Evolutionary conservation across 2,113 vertebrate species (phyloP), one percentile per base, ranked within the genome.

Genomic region (Oreochromis aureus): DNA sequence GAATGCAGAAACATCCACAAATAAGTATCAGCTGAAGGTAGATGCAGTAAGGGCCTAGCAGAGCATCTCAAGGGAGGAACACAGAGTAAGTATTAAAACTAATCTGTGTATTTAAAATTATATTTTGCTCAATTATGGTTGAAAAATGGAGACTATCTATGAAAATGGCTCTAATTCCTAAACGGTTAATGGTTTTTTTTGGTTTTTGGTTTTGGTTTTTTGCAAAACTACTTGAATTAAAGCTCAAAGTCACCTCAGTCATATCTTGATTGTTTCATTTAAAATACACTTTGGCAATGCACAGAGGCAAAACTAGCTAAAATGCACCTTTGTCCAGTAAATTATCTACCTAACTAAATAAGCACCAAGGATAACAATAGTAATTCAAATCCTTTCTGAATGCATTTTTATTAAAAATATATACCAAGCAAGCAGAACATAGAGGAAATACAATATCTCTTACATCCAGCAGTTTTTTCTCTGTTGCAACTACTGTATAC

Each of bases 161-260:
- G 36, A 71, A 71, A 71, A 71, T 44, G 7, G 15, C 36, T 71
- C 3, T 69, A 69, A 69, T 69, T 69, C n/a, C 34, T 22, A 22
- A 69, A 69, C 11, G 24, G 63, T 69, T 69, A 24, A 69, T 69
- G 34, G 3, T 2, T 18, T 30, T 34, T 34, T 7, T 10, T 9
- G 1, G 6, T 2, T 1, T 1, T 1, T 27, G 27, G 3, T 27
- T 0, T 34, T 63, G 4, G 12, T n/a, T 36, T 36, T 41, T 69
- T 15, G 7, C 24, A 41, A 69, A 69, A 69, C 19, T 22, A 15
- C 2, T 71, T 71, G 7, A 44, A 71, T 71, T 71, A 24, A 44
- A 71, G 36, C 66, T 44, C n/a, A 71, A 71, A 24, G 36, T 71
- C 66, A 71, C 66, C 36, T 71, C n/a, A 16, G 36, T 69, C 11